Conservation (phyloP, 2,113 vertebrate species). For the Pithys albifrons region DNA sequence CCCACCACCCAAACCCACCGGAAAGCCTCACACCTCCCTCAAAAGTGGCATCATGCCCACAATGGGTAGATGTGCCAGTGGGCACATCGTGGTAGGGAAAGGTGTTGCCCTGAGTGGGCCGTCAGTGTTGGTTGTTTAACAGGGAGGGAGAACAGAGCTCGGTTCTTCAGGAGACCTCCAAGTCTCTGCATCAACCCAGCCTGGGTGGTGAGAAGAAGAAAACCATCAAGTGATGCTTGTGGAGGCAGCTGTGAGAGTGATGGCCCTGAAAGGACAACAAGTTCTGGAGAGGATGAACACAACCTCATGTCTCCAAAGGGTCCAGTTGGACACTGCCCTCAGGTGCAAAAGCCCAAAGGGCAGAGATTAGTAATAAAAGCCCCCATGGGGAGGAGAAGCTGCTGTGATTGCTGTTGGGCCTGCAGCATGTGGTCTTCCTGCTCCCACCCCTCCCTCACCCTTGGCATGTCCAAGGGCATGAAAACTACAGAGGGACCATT, state of each 20-base stretch:
- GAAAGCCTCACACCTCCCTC: accelerated
- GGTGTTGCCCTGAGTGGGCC: not conserved
- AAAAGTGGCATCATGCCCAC: accelerated
- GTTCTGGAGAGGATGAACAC: not conserved
- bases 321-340: not conserved
- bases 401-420: accelerated
- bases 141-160: accelerated
- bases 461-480: not conserved
- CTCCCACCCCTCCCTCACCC: not conserved
- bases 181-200: not conserved
- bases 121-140: accelerated
- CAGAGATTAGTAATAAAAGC: not conserved
- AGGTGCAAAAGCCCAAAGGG: not conserved
- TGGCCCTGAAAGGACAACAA: not conserved
- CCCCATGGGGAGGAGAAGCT: accelerated
- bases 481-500: accelerated
- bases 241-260: accelerated
- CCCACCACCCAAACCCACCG: accelerated
- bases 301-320: accelerated
- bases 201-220: not conserved
- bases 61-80: accelerated
- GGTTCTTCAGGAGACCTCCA: not conserved
- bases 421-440: not conserved
- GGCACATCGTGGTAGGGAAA: not conserved
- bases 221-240: accelerated